phyloP scores from a whole-genome alignment of 2,113 vertebrate genomes.

The Acanthisitta chloris region DNA sequence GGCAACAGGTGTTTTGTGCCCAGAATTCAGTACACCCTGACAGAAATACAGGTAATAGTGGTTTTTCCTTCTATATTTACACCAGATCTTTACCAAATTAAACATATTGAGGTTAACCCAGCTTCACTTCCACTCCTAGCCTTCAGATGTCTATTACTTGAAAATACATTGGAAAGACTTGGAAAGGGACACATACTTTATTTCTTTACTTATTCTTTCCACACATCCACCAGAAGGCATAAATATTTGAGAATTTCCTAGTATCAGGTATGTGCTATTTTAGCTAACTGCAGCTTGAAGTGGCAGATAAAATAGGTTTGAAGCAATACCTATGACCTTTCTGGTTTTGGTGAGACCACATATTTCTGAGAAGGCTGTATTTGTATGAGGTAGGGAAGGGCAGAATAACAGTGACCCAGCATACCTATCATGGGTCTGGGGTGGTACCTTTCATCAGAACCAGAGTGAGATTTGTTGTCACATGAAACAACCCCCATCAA shows the following conservation, averaged over 20 bases:
- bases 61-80: not conserved
- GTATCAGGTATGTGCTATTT: not conserved
- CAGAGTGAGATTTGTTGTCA: not conserved
- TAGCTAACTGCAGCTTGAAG: not conserved
- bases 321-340: not conserved
- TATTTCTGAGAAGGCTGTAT: not conserved
- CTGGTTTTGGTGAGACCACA: not conserved
- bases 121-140: not conserved
- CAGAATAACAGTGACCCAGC: not conserved
- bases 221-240: not conserved
- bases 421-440: no score
- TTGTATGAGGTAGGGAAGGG: not conserved
- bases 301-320: not conserved
- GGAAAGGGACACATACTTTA: not conserved
- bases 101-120: not conserved
- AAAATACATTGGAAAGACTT: not conserved
- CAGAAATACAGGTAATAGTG: not conserved
- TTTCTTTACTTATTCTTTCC: not conserved
- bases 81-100: not conserved
- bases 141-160: not conserved
- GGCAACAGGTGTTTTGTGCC: not conserved
- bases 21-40: not conserved
- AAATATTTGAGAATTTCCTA: not conserved
- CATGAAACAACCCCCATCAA: not conserved
- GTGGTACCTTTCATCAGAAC: not conserved